phyloP scores from a whole-genome alignment of 2,888 invertebrate genomes.

The Aromia moschata region DNA sequence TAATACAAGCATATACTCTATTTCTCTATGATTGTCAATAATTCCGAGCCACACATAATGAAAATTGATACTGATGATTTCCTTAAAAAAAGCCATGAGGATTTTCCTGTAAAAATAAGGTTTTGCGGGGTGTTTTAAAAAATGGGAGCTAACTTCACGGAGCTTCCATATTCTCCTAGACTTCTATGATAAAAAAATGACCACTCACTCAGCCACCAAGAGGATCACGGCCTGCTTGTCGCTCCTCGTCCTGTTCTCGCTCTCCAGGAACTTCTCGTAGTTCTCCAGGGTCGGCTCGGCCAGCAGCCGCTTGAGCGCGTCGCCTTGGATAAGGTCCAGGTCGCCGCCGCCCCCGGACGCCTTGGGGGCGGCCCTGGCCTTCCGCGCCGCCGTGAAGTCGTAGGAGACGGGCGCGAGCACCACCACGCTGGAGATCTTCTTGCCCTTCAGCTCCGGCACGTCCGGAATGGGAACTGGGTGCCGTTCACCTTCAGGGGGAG shows the following conservation, averaged over 20 bases:
- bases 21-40: too few species aligned
- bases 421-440: conserved; percentile 84
- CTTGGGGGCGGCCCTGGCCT: conserved; percentile 67
- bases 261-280: conserved; percentile 81
- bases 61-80: too few species aligned
- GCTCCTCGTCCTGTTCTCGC: conserved; percentile 77
- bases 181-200: too few species aligned
- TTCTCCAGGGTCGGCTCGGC: conserved; percentile 80
- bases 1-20: too few species aligned
- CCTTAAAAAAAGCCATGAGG: too few species aligned
- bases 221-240: conserved; percentile 84
- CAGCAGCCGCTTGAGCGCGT: conserved; percentile 77
- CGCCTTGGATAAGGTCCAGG: conserved; percentile 64
- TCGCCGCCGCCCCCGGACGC: conserved; percentile 54
- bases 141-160: too few species aligned
- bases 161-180: too few species aligned
- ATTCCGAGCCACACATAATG: too few species aligned
- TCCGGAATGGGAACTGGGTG: conserved; percentile 84
- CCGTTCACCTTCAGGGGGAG: conserved; percentile 86
- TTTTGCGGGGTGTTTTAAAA: too few species aligned
- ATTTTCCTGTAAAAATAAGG: too few species aligned
- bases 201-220: conserved; percentile 83
- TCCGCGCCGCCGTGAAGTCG: conserved; percentile 66
- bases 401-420: conserved; percentile 86
- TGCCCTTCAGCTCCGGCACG: conserved; percentile 76